Evolutionary conservation across 2,888 invertebrate species (phyloP).

Genomic region (Mylabris sibirica): DNA sequence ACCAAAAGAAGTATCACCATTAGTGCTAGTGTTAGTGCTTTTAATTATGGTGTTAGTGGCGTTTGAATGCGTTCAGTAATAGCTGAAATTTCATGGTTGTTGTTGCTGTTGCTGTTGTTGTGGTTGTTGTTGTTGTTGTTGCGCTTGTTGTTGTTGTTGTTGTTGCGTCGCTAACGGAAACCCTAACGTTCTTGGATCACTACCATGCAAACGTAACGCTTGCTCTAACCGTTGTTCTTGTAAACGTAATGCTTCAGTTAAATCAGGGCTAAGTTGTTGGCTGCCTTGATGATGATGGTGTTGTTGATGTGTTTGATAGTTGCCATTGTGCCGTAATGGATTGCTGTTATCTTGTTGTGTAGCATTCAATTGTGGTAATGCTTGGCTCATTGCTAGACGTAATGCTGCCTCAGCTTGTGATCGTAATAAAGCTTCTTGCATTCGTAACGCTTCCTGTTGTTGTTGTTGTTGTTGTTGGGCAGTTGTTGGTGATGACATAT

Average conservation of each 20-base stretch:
- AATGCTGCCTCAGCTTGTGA: slow-evolving; percentile 87
- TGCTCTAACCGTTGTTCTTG: slow-evolving; percentile 82
- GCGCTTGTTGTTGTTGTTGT: slow-evolving; percentile 60
- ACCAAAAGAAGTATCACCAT: neutral
- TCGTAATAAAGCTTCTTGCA: slow-evolving; percentile 77
- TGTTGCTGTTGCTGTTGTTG: slow-evolving; percentile 65
- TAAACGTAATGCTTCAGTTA: slow-evolving; percentile 74
- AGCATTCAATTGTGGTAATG: slow-evolving; percentile 60
- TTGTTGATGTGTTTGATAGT: slow-evolving; percentile 57
- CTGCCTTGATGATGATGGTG: slow-evolving; percentile 54
- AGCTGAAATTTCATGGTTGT: slow-evolving; percentile 81
- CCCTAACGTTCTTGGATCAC: slow-evolving; percentile 80
- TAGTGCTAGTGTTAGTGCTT: neutral
- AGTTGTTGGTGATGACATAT: slow-evolving; percentile 56
- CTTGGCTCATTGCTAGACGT: slow-evolving; percentile 79
- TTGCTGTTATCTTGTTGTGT: slow-evolving; percentile 59
- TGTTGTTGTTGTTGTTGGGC: slow-evolving; percentile 54
- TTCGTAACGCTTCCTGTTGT: slow-evolving; percentile 60
- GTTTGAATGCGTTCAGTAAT: slow-evolving; percentile 70
- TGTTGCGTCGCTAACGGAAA: slow-evolving; percentile 69
- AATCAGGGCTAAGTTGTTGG: slow-evolving; percentile 72
- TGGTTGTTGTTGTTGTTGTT: slow-evolving; percentile 64
- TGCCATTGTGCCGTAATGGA: slow-evolving; percentile 59
- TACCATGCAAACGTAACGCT: slow-evolving; percentile 79
- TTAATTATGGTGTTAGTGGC: neutral